Percentiles rank a stretch among this genome's conserved stretches.
These are phyloP conservation scores for Cynopterus brachyotis DNA, from an alignment of 2,113 vertebrate genomes.

Conservation along the genomic window DNA sequence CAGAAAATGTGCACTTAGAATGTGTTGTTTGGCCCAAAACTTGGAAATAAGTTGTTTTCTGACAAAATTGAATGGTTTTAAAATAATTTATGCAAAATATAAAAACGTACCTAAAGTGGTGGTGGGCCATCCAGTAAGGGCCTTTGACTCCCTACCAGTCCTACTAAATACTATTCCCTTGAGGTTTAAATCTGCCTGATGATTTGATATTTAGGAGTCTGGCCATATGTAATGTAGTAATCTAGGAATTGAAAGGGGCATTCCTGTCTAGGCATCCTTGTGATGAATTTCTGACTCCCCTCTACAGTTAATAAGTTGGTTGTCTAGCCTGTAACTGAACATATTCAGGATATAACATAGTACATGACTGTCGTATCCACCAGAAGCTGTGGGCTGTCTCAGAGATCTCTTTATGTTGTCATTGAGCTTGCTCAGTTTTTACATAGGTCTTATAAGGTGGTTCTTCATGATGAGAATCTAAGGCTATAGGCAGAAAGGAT, in stretches of 20 bases:
- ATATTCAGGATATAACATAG: background rate
- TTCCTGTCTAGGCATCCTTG: background rate
- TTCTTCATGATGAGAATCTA: conserved; percentile 21
- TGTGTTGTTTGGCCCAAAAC: background rate
- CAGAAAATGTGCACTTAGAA: background rate
- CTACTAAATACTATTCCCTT: background rate
- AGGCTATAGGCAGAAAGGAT: background rate
- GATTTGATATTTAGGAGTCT: background rate
- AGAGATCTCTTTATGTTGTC: background rate
- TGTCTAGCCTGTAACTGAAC: background rate
- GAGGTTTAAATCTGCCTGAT: background rate
- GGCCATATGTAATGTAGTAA: background rate
- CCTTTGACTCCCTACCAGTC: background rate
- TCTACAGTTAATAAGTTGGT: background rate
- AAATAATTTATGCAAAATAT: background rate
- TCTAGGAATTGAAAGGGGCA: background rate
- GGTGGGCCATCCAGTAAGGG: background rate
- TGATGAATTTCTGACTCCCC: conserved; percentile 1
- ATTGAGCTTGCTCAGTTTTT: background rate
- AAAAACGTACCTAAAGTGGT: background rate
- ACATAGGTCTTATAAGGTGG: background rate
- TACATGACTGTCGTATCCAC: background rate
- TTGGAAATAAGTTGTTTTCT: background rate
- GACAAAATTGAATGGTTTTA: background rate
- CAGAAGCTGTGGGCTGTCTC: background rate